Conservation (phyloP, 2,888 invertebrate genomes). For the Halictus quadricinctus region DNA sequence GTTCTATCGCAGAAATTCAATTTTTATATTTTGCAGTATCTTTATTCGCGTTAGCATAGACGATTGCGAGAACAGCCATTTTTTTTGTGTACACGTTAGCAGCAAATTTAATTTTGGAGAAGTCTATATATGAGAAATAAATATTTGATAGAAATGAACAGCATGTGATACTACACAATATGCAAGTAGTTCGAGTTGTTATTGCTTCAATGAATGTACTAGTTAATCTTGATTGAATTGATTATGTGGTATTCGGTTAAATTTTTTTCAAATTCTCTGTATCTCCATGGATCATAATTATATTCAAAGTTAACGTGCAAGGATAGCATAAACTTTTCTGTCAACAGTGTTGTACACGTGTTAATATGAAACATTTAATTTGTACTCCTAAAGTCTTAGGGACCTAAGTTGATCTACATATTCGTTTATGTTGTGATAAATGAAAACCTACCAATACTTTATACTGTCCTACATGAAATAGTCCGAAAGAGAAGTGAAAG, state of each 20-base stretch:
- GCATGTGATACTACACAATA: slow-evolving; percentile 19
- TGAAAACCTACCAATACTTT: slow-evolving; percentile 32
- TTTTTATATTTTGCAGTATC: slow-evolving; percentile 1
- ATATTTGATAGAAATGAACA: slow-evolving; percentile 10
- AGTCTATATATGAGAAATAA: neutral
- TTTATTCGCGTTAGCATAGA: slow-evolving; percentile 10
- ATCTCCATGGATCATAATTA: slow-evolving; percentile 29
- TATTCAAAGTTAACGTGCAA: slow-evolving; percentile 44
- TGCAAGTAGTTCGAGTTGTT: slow-evolving; percentile 7
- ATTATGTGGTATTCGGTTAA: slow-evolving; percentile 1
- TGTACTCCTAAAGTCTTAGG: slow-evolving; percentile 68
- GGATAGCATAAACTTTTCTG: slow-evolving; percentile 56
- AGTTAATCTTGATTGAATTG: neutral
- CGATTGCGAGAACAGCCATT: neutral
- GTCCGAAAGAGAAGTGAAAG: slow-evolving; percentile 19
- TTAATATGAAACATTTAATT: slow-evolving; percentile 51
- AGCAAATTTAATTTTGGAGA: slow-evolving; percentile 22
- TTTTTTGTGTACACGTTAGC: neutral
- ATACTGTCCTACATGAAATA: slow-evolving; percentile 19
- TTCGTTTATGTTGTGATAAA: slow-evolving; percentile 28
- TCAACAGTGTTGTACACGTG: slow-evolving; percentile 47
- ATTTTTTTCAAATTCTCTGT: slow-evolving; percentile 21
- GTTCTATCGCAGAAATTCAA: slow-evolving; percentile 25
- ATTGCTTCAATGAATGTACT: slow-evolving; percentile 19
- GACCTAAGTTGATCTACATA: slow-evolving; percentile 61